phyloP scores from a whole-genome alignment of 2,113 vertebrate genomes.

The Cebidichthys violaceus region DNA sequence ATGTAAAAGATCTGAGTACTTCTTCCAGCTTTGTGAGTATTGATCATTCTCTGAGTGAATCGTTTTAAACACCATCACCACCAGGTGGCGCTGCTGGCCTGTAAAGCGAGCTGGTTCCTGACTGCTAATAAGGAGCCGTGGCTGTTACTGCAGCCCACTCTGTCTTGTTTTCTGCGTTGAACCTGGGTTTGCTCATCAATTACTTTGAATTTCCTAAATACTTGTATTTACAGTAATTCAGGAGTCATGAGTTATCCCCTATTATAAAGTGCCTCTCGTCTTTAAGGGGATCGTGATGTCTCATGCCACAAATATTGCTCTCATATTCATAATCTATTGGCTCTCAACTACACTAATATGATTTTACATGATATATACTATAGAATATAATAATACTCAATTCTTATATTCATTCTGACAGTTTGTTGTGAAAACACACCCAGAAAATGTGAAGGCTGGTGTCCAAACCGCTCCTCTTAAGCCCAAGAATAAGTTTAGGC shows the following conservation, averaged over 20 bases:
- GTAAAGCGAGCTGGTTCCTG: neutral
- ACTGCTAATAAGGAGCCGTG: neutral
- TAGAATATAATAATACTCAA: neutral
- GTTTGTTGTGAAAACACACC: constrained; percentile 12
- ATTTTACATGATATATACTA: neutral
- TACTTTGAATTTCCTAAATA: neutral
- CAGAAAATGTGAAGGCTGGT: neutral
- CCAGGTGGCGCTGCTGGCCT: constrained; percentile 53
- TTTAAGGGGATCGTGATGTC: neutral
- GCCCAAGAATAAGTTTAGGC: neutral
- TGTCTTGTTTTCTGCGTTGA: constrained; percentile 44
- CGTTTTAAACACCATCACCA: constrained; percentile 47
- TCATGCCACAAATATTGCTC: neutral
- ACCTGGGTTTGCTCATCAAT: constrained; percentile 36
- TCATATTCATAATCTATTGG: neutral
- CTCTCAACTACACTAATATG: neutral
- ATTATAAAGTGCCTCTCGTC: neutral
- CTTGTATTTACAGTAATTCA: constrained; percentile 23
- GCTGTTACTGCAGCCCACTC: constrained; percentile 26
- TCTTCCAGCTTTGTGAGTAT: neutral
- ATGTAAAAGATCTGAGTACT: neutral
- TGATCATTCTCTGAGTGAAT: neutral
- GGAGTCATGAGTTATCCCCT: neutral
- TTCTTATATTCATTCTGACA: constrained; percentile 20
- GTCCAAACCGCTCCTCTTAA: neutral